Base-by-base conservation (phyloP, 1,140 invertebrate species). In the Drosophila takahashii region DNA sequence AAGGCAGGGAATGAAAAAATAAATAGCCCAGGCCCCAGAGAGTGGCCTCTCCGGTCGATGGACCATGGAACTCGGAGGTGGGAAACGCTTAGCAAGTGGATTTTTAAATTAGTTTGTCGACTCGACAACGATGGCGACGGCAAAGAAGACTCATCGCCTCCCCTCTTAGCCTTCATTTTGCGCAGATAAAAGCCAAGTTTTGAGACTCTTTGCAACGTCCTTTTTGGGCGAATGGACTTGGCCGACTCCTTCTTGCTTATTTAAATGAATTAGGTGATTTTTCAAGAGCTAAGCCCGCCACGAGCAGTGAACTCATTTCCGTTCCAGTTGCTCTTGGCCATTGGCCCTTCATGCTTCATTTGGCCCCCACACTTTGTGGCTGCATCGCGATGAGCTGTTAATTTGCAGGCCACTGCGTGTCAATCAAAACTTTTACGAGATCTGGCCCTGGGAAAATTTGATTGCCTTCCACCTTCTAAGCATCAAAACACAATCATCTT, bases 221-320 rank as follows among this genome's bases (percentile, higher is more conserved):
- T 71, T 80, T 78, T 78, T 58, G 26, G 51, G 37, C 75, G 81
- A 87, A 85, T 84, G 76, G 84, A 77, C 77, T 89, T 71, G 22
- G 16, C 27, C 42, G 61, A 77, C 84, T 80, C 73, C 77, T 83
- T 66, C 56, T 81, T 77, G 79, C 80, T 87, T 87, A 84, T 87
- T 87, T 87, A 84, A 87, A 87, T 89, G 84, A 89, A 89, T 89
- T 89, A 89, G 87, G 85, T 89, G 84, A 89, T 89, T 89, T 89
- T 80, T 89, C 84, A 89, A 89, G 85, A 74, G 85, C 84, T 89
- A 78, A 89, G 84, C 84, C 69, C 41, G 76, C 79, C 77, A 89
- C 72, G 72, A 81, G 79, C 83, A 83, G 71, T 75, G 81, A 89
- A 89, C 79, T 87, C 84, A 87, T 87, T 87, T 87, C 84, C 84